Evolutionary conservation across 2,888 invertebrate genomes (phyloP), one percentile per base, ranked within the genome.

Genomic region (Erynnis tages): DNA sequence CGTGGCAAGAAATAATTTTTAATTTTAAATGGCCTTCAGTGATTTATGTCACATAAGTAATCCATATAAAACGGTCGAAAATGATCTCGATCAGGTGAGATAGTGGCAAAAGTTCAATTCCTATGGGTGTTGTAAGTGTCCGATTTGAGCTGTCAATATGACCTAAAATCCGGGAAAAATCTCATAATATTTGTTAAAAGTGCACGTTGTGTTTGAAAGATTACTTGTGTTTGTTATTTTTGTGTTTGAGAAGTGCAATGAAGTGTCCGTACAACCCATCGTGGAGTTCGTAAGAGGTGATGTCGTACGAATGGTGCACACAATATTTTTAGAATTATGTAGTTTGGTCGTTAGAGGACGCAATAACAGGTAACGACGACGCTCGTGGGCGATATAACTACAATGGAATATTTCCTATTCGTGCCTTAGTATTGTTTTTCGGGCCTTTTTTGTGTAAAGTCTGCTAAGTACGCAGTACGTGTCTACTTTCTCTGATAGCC

Each of bases 1-100:
- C 84, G 87, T 89, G 88, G 86, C 86, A 87, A 85, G 79, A 79
- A 82, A 83, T 82, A 86, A 77, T 76, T 83, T 88, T 82, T 83
- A 83, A 82, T 61, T 88, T 83, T 90, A 90, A 89, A 90, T 90
- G 90, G 90, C 90, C 82, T 90, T 85, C 88, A 90, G 89, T 89
- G 90, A 89, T 87, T 77, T 90, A 80, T 88, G 88, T 81, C 88
- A 84, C 75, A 73, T 86, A 85, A 75, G 84, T 73, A 89, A 90
- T 80, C 83, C 85, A 79, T 90, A 79, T 71, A 89, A 88, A 86
- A 76, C 79, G 71, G 77, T 86, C 71, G 89, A 89, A 88, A 89
- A 89, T 89, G 90, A 89, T 73, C 69, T 79, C 61, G 89, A 89
- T 74, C 87, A 86, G 83, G 90, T 90, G 77, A 83, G 85, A 76